Conservation (phyloP, 2,113 vertebrate genomes). For the Tringa solitaria region DNA sequence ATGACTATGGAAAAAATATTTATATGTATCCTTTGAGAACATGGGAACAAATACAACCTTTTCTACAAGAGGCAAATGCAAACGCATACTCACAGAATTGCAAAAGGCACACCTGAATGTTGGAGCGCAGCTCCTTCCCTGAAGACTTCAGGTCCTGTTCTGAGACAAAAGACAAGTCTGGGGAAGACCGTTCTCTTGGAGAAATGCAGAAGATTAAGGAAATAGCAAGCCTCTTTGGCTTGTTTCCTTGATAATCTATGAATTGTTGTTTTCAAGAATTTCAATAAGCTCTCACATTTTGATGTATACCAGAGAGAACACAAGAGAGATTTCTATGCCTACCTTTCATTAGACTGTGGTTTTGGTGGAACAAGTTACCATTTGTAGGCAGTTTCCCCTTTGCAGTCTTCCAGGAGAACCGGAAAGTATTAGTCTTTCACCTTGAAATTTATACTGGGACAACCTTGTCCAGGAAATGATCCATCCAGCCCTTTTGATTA, state of each 20-base stretch:
- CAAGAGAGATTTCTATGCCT: neutral
- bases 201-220: neutral
- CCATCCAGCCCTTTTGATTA: neutral
- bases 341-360: rapidly evolving
- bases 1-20: neutral
- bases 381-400: neutral
- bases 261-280: neutral
- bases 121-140: neutral
- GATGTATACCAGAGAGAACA: neutral
- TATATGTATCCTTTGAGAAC: neutral
- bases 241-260: neutral
- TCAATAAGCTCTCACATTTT: neutral
- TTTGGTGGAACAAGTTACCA: neutral
- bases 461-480: neutral
- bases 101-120: neutral
- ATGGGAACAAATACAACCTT: neutral
- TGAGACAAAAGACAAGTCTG: neutral
- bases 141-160: neutral
- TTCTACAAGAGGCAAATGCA: neutral
- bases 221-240: too few relatives aligned
- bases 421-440: neutral
- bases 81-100: neutral
- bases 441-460: neutral
- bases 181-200: neutral
- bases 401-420: neutral